Evolutionary conservation across 2,888 invertebrate species (phyloP).

Genomic region (Pollenia amentaria): DNA sequence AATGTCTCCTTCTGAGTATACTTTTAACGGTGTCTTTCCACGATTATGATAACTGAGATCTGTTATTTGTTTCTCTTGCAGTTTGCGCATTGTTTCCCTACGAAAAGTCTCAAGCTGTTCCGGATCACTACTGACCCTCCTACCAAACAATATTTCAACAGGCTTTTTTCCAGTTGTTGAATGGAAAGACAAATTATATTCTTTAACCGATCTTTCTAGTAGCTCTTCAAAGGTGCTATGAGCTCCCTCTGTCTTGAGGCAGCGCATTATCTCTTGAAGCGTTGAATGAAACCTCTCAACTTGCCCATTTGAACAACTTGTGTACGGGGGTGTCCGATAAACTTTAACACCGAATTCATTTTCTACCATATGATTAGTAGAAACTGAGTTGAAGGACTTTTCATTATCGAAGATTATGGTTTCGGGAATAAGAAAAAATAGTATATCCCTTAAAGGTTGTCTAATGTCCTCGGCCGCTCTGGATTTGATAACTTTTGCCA

Average conservation of each 20-base stretch:
- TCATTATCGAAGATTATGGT: slow-evolving; percentile 57
- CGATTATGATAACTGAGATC: slow-evolving; percentile 36
- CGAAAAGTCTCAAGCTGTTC: slow-evolving; percentile 26
- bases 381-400: slow-evolving; percentile 61
- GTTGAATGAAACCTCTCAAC: slow-evolving; percentile 31
- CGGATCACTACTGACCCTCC: slow-evolving; percentile 12
- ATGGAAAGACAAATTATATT: slow-evolving; percentile 34
- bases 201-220: slow-evolving; percentile 37
- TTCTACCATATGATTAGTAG: slow-evolving; percentile 62
- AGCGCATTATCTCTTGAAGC: slow-evolving; percentile 43
- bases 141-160: slow-evolving; percentile 38
- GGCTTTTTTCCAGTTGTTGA: slow-evolving; percentile 36
- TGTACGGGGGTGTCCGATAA: slow-evolving; percentile 34
- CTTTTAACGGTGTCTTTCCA: slow-evolving; percentile 14
- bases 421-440: slow-evolving; percentile 62
- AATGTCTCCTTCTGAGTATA: slow-evolving; percentile 28
- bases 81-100: slow-evolving; percentile 17
- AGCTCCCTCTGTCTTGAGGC: slow-evolving; percentile 30
- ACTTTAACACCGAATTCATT: slow-evolving; percentile 32
- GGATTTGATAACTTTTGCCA: slow-evolving; percentile 36
- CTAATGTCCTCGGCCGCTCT: slow-evolving; percentile 44
- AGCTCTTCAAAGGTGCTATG: slow-evolving; percentile 42
- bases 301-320: neutral
- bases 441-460: slow-evolving; percentile 43
- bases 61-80: slow-evolving; percentile 30